Evolutionary conservation across 2,888 invertebrate genomes (phyloP), one percentile per base, ranked within the genome.

Genomic region (Caenorhabditis sp.): DNA sequence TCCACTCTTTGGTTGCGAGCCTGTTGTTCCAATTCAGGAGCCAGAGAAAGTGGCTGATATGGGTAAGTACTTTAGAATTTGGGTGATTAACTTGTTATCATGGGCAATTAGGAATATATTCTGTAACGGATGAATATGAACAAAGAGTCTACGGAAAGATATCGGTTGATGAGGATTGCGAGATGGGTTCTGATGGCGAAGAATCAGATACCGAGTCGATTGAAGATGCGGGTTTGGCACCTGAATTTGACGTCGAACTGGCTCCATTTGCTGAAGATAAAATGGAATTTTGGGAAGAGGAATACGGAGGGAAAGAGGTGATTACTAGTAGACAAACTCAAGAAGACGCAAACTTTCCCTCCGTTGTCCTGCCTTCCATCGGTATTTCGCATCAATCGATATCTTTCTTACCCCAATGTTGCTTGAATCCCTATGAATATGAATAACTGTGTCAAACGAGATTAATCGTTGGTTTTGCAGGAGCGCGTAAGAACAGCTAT

Each of bases 401-500:
- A 40, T 40, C 15, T 53, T 70, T 53, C 50, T n/a, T n/a, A n/a
- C 60, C 70, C 24, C 15, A 6, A 2, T 61, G 70, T 50, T 18
- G 51, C 69, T 60, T 70, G 6, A 15, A 47, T 32, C 32, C 9
- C 32, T 6, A 32, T n/a, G n/a, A n/a, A n/a, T n/a, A n/a, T n/a
- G n/a, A n/a, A n/a, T n/a, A n/a, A n/a, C n/a, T n/a, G n/a, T n/a
- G n/a, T n/a, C n/a, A n/a, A n/a, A n/a, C n/a, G n/a, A n/a, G n/a
- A n/a, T n/a, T n/a, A n/a, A n/a, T n/a, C n/a, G 6, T 40, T 13
- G 11, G 13, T 40, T 40, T 87, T 88, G 40, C 86, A 88, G 87
- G 82, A 68, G 53, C 80, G 40, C 86, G 87, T 55, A 87, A 88
- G 69, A 80, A 83, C 78, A 85, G 88, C 89, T 88, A 81, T 85